Base-by-base conservation (phyloP, 64 coral and sea anemone genomes). In the Stylophora pistillata region DNA sequence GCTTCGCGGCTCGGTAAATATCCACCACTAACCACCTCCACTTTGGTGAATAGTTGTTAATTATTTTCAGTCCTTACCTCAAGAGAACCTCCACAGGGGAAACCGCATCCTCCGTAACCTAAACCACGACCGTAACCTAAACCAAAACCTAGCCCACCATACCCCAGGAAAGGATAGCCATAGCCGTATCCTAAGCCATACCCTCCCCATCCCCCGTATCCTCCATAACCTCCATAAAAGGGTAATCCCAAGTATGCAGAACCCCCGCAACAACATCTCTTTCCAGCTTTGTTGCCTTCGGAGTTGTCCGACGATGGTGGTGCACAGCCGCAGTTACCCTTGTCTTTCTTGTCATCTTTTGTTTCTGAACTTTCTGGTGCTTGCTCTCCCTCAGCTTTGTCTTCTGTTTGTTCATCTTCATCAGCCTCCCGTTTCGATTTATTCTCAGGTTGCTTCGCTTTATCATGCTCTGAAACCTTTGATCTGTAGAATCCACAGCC, bases 401-500 rank as follows among this genome's bases (percentile, higher is more conserved):
- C 82, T 4, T 86, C 55, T 41, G 53, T 55, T 29, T 16, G 69
- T 56, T 91, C 62, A 52, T 28, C 18, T 15, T 79, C 75, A 58
- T 59, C 66, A 1, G 30, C 30, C 57, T 82, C 31, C 34, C 59
- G 30, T 47, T 88, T 84, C 29, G 68, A 54, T 64, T 83, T 93
- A 33, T 32, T 52, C 13, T 83, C 21, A 21, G 80, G 41, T 54
- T 83, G 32, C 21, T 66, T 16, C 16, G 76, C 9, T 89, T 89
- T 89, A 68, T 78, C 27, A 23, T 89, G 69, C 32, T 54, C 78
- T 32, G 75, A 55, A 71, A 95, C 80, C 6, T 95, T 95, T 64
- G 93, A 95, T 77, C 86, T 95, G 85, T 86, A 95, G 26, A 87
- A 95, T 10, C 93, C 93, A 63, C 88, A 90, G n/a, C 89, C 89